These are phyloP conservation scores for Poeciliopsis paucimaculata DNA, from an alignment of 2,797 vertebrate genomes.

Conservation along the genomic window DNA sequence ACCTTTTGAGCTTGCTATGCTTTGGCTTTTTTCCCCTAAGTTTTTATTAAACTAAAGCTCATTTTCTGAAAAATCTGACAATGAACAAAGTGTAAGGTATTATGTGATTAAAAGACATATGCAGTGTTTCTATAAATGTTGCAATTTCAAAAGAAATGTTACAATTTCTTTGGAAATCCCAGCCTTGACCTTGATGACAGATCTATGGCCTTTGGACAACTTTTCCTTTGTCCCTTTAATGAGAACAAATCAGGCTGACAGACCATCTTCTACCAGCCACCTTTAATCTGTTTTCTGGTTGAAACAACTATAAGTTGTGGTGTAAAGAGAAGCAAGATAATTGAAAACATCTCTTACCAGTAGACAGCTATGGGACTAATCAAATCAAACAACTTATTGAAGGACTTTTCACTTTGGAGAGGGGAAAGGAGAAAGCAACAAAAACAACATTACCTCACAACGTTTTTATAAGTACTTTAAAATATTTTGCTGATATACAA, in stretches of 20 bases:
- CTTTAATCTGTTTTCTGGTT: conserved; percentile 46
- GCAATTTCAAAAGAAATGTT: too few species aligned
- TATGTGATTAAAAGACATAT: neutral
- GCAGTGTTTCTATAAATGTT: too few species aligned
- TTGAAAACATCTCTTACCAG: conserved; percentile 50
- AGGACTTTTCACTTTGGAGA: conserved; percentile 21
- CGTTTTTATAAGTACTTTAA: neutral
- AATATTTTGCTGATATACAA: conserved; percentile 7
- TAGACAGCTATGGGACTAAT: conserved; percentile 34
- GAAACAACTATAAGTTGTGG: conserved; percentile 44
- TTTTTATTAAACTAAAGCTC: neutral
- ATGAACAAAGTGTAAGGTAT: neutral
- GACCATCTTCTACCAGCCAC: conserved; percentile 30
- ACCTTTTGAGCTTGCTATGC: neutral
- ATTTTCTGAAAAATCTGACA: neutral
- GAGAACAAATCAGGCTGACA: conserved; percentile 43
- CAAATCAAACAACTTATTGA: conserved; percentile 48
- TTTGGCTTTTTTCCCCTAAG: neutral
- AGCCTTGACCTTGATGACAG: neutral
- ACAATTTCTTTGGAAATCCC: neutral
- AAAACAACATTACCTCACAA: neutral
- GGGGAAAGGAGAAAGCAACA: neutral
- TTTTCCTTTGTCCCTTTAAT: conserved; percentile 30
- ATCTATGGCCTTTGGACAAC: conserved; percentile 6
- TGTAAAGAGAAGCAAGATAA: conserved; percentile 52